Evolutionary conservation across 2,888 invertebrate genomes (phyloP).

Genomic region (Lepeophtheirus nordmannii): DNA sequence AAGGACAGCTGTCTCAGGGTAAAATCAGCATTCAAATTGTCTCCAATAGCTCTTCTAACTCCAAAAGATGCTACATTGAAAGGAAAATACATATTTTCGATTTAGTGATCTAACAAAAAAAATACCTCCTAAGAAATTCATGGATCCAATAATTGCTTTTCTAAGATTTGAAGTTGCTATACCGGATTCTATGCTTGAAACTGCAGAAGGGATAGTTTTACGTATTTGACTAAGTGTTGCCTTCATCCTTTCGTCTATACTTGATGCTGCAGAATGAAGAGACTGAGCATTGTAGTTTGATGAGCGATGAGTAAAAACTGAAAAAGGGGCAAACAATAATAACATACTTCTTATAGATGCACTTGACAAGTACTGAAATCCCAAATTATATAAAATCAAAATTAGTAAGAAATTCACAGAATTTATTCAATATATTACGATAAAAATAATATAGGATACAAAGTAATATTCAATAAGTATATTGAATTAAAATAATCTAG

Average conservation of each 20-base stretch:
- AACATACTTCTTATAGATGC: too few relatives aligned
- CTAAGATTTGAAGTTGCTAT: constrained; percentile 1
- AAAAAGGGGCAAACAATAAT: not conserved
- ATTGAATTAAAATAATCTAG: too few relatives aligned
- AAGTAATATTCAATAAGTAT: too few relatives aligned
- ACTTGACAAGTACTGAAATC: too few relatives aligned
- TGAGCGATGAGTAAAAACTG: not conserved
- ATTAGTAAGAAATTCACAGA: too few relatives aligned
- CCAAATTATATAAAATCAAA: too few relatives aligned
- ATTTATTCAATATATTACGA: too few relatives aligned
- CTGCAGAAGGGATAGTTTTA: constrained; percentile 1
- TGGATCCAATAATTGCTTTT: constrained; percentile 7
- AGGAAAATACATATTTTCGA: not conserved
- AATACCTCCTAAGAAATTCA: constrained; percentile 16
- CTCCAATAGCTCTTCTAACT: not conserved
- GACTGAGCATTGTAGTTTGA: not conserved
- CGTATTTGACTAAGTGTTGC: not conserved
- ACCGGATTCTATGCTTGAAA: constrained; percentile 11
- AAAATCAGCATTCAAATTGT: not conserved
- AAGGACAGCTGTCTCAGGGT: not conserved
- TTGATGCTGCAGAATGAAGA: not conserved
- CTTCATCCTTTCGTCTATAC: not conserved
- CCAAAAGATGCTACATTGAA: constrained; percentile 3
- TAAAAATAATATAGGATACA: too few relatives aligned
- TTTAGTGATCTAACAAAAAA: not conserved